Base-by-base conservation (phyloP, 2,888 invertebrate genomes). In the Odontomyia ornata region DNA sequence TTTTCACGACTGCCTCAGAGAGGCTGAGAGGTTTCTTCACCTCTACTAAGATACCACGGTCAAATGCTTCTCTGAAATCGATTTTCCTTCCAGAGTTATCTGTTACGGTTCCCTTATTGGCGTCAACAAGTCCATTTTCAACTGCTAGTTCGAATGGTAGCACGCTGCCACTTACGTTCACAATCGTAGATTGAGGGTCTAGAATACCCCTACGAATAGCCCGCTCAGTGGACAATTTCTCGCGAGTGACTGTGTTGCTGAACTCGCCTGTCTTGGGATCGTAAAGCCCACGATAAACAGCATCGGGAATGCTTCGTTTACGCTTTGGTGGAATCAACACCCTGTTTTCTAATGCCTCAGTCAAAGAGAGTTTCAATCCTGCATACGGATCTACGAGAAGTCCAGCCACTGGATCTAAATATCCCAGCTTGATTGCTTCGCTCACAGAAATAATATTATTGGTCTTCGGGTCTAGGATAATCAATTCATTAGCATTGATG, bases 271-370 rank as follows among this genome's bases (percentile, higher is more conserved):
- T 92, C 82, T 91, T 90, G 0, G 94, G 93, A 88, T 97, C 95
- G 83, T 96, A 96, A 80, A 94, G 91, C n/a, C 96, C 96, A 86
- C 94, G 93, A 83, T 93, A 93, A n/a, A 97, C 93, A 1, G 96
- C 96, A 87, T 96, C 95, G 0, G 95, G 94, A 30, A 96, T 88
- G 78, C 94, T 94, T 80, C 95, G 91, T 85, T 93, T 94, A 75
- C 93, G 91, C 84, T 95, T 94, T 56, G 94, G 92, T 9, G 95
- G 93, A 5, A 95, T 90, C 72, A 96, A 91, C 36, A 95, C 88
- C 28, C 95, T 95, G 75, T 93, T 91, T 81, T 95, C 94, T 36
- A 95, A 90, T 1, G 97, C 97, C 83, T 96, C 95, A 52, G 91
- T 91, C 7, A 97, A 88, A 36, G 93, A 92, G 78, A 96, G 89